Percentiles rank a stretch among this genome's conserved stretches.
Conservation (phyloP, 2,888 invertebrate species). For the Drosophila demipolita region DNA sequence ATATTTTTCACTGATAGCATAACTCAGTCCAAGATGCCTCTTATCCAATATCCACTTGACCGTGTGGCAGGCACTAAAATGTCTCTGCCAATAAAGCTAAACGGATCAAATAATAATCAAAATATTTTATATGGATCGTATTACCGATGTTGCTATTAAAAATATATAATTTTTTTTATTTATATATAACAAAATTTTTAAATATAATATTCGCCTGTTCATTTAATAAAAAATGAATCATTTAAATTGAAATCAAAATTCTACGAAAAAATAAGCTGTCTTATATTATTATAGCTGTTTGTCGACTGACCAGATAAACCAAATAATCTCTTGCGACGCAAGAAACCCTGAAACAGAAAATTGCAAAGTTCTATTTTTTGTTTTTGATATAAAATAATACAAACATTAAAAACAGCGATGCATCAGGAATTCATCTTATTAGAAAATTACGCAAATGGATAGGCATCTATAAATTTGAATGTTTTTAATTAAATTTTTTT, state of each 20-base stretch:
- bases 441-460: constrained; percentile 56
- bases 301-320: constrained; percentile 35
- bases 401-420: constrained; percentile 30
- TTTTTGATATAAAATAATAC: constrained; percentile 52
- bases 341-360: constrained; percentile 25
- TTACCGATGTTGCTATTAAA: not conserved
- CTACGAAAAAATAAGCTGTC: constrained; percentile 40
- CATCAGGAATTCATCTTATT: constrained; percentile 65
- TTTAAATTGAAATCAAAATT: constrained; percentile 20
- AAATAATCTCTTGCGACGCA: constrained; percentile 9
- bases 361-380: constrained; percentile 38
- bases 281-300: constrained; percentile 17
- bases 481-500: constrained; percentile 48
- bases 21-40: constrained; percentile 21
- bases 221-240: constrained; percentile 44
- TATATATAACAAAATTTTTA: no score
- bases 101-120: constrained; percentile 48
- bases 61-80: constrained; percentile 42
- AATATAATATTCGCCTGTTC: not conserved
- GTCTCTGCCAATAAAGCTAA: constrained; percentile 53
- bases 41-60: constrained; percentile 29
- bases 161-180: no score
- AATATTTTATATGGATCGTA: not conserved
- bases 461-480: constrained; percentile 70
- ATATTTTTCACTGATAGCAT: constrained; percentile 4